Evolutionary conservation across 2,113 vertebrate species (phyloP).

Genomic region (Plecotus auritus): DNA sequence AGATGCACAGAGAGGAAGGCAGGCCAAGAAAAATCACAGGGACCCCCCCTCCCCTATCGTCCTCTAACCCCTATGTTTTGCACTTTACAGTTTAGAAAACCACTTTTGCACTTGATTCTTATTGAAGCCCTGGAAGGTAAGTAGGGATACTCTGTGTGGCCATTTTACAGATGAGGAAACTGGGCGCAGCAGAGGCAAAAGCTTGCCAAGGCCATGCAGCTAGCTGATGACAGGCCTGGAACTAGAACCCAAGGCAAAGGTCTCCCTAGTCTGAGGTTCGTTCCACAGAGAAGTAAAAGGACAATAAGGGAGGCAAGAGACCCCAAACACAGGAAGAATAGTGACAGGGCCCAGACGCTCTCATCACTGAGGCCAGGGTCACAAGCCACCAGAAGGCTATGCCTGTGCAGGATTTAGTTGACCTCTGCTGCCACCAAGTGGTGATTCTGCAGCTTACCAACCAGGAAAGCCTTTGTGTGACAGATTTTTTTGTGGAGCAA

Average conservation of each 20-base stretch:
- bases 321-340: not conserved
- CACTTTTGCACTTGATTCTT: not conserved
- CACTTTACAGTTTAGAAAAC: not conserved
- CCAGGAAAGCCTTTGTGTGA: not conserved
- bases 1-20: not conserved
- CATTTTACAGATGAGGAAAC: conserved; percentile 13
- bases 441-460: not conserved
- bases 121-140: not conserved
- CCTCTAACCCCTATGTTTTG: not conserved
- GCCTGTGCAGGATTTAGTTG: not conserved
- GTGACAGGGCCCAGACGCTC: no score
- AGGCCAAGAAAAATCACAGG: not conserved
- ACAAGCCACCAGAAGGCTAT: fast-evolving
- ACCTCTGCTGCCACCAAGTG: conserved; percentile 60
- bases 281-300: not conserved
- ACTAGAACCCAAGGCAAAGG: not conserved
- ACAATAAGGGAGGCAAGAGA: not conserved
- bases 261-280: not conserved
- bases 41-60: fast-evolving
- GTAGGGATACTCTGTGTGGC: not conserved
- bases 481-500: not conserved
- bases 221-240: not conserved
- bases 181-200: not conserved
- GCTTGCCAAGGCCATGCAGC: not conserved
- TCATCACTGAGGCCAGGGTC: not conserved